These are phyloP conservation scores for Phaethon lepturus DNA, from an alignment of 2,113 vertebrate species.

Conservation along the genomic window DNA sequence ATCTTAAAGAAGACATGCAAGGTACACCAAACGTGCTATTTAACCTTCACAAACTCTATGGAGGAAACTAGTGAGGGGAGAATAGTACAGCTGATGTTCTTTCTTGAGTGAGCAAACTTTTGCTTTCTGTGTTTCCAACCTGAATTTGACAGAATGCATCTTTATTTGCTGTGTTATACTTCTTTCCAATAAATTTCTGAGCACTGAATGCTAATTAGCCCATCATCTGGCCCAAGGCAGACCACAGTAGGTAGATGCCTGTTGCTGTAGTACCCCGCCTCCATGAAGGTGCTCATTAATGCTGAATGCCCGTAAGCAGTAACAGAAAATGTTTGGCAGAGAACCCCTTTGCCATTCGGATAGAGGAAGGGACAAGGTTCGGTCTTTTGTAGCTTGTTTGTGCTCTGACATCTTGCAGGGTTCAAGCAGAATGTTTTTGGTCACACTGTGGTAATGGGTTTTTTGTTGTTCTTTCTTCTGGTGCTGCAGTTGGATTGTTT, in stretches of 20 bases:
- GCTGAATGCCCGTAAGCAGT: neutral
- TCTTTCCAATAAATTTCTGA: neutral
- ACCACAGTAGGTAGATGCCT: neutral
- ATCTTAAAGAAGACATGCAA: neutral
- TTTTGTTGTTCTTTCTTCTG: neutral
- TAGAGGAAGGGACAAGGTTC: neutral
- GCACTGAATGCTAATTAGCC: neutral
- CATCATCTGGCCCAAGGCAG: neutral
- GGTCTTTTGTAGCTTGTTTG: neutral
- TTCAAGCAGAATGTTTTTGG: neutral
- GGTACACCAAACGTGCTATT: neutral
- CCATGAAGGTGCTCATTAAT: neutral
- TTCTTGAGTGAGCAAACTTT: neutral
- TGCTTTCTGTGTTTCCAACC: neutral
- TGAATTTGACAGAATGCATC: neutral
- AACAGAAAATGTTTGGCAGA: neutral
- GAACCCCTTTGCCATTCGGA: neutral
- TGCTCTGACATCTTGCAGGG: neutral
- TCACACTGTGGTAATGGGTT: neutral
- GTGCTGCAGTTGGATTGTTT: neutral
- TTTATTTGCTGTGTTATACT: neutral
- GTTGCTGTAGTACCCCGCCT: neutral
- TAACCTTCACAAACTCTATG: neutral
- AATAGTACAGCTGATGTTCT: neutral
- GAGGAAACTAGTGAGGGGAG: neutral